Percentiles rank a stretch among this genome's conserved stretches.
phyloP scores from a whole-genome alignment of 2,888 invertebrate species.

The Sepiola atlantica region DNA sequence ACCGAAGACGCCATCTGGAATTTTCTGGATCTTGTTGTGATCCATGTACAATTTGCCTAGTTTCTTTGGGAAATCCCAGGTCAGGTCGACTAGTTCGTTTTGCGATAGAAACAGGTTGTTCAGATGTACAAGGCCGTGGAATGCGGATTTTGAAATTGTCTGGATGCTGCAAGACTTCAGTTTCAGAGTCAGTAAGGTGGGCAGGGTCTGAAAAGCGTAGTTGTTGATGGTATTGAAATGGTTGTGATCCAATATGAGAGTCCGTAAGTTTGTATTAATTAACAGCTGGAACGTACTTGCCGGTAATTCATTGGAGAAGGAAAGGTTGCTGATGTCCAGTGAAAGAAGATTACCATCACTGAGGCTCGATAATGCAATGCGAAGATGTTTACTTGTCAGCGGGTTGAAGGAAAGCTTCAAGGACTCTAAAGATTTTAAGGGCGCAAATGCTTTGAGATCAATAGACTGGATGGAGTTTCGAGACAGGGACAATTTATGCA shows the following conservation, averaged over 20 bases:
- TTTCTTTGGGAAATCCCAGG: conserved; percentile 57
- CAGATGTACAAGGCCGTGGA: conserved; percentile 58
- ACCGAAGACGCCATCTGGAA: conserved; percentile 86
- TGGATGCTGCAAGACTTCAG: conserved; percentile 57
- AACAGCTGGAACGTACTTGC: conserved; percentile 59
- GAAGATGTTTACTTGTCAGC: conserved; percentile 54
- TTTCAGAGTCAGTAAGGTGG: conserved; percentile 57
- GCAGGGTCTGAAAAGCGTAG: conserved; percentile 57
- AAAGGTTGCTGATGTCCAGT: conserved; percentile 60
- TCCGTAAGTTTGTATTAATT: conserved; percentile 55
- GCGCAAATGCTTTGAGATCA: conserved; percentile 54
- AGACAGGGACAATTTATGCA: conserved; percentile 59
- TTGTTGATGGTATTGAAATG: conserved; percentile 54
- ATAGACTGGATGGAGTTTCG: conserved; percentile 58
- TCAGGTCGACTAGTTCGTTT: conserved; percentile 57
- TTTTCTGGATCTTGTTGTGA: conserved; percentile 82
- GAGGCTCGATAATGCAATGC: conserved; percentile 55
- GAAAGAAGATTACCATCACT: conserved; percentile 56
- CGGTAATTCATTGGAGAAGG: conserved; percentile 56
- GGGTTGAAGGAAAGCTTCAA: conserved; percentile 63
- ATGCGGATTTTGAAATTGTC: conserved; percentile 53
- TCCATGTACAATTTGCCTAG: conserved; percentile 58
- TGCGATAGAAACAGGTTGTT: conserved; percentile 57
- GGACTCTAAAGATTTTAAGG: conserved; percentile 57
- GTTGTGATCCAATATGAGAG: conserved; percentile 60